Percentiles rank a stretch among this genome's conserved stretches.
These are phyloP conservation scores for Drosophila willistoni DNA, from an alignment of 1,140 invertebrate species.

Conservation along the genomic window DNA sequence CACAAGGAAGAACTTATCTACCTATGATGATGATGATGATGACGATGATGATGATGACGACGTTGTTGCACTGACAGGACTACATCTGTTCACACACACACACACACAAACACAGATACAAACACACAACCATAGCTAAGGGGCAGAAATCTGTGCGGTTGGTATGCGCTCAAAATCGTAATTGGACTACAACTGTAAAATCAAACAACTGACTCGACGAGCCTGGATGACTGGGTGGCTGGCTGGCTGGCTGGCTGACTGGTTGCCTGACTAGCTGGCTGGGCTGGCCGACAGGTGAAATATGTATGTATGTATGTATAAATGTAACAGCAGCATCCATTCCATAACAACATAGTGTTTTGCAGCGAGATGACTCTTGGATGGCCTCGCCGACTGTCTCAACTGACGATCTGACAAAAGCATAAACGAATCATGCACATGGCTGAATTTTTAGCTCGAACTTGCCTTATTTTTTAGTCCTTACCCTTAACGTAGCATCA, in stretches of 20 bases:
- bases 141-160: conserved; percentile 76
- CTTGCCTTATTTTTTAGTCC: conserved; percentile 23
- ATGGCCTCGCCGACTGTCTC: conserved; percentile 28
- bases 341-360: conserved; percentile 23
- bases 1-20: conserved; percentile 34
- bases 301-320: not conserved
- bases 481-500: not conserved
- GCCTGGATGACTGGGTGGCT: conserved; percentile 23
- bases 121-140: conserved; percentile 44
- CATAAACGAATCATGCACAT: conserved; percentile 82
- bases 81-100: conserved; percentile 9
- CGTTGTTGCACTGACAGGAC: conserved; percentile 5
- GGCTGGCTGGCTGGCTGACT: not conserved
- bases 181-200: conserved; percentile 81
- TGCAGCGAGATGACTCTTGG: conserved; percentile 19
- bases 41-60: conserved; percentile 34
- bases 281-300: conserved; percentile 36
- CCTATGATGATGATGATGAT: conserved; percentile 25
- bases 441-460: conserved; percentile 63
- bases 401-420: conserved; percentile 79
- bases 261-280: not conserved
- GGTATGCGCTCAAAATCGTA: conserved; percentile 80
- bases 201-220: conserved; percentile 73
- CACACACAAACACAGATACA: not conserved
- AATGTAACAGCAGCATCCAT: not conserved